These are phyloP conservation scores for Eupithecia insigniata DNA, from an alignment of 2,888 invertebrate species.

Conservation along the genomic window DNA sequence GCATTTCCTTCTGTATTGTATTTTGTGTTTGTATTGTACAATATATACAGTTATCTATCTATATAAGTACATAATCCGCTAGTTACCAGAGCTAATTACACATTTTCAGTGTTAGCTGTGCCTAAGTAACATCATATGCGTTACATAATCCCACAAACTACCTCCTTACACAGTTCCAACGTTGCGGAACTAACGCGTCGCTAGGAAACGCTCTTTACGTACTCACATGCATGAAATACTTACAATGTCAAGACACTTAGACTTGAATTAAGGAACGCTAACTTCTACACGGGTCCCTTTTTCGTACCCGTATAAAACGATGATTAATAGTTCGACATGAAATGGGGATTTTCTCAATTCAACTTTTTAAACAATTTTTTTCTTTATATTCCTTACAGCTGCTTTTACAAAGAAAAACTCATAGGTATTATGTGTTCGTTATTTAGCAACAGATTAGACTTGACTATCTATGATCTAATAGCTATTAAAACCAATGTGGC, in stretches of 20 bases:
- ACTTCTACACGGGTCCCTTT: not conserved
- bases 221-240: conserved; percentile 20
- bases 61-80: no score
- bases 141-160: not conserved
- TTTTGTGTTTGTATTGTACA: no score
- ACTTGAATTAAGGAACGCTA: not conserved
- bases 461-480: no score
- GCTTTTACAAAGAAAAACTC: no score
- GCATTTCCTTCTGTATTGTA: no score
- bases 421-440: no score
- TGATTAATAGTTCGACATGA: not conserved
- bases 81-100: no score
- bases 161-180: conserved; percentile 4
- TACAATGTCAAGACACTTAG: not conserved
- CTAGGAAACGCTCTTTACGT: conserved; percentile 15
- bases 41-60: no score
- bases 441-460: no score
- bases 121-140: not conserved
- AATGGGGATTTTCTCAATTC: not conserved
- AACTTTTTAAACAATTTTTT: no score
- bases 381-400: no score
- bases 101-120: not conserved
- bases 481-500: no score
- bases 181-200: conserved; percentile 22
- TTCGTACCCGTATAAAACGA: not conserved